A percentile compares a stretch with the other conserved stretches of the same genome.
These are phyloP conservation scores for Boleophthalmus pectinirostris DNA, from an alignment of 2,113 vertebrate genomes.

Conservation along the genomic window DNA sequence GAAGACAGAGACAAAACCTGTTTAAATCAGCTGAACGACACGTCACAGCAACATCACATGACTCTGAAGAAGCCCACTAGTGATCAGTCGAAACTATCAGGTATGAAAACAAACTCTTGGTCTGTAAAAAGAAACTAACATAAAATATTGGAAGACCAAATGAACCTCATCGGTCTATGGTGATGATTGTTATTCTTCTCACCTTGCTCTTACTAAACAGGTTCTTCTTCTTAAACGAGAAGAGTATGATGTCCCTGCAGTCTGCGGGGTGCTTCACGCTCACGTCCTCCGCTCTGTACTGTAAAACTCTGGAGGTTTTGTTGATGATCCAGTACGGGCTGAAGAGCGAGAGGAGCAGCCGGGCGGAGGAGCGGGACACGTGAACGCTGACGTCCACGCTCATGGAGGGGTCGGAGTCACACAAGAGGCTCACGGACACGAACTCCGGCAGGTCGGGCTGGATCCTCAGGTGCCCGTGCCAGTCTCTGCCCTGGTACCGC, in stretches of 20 bases:
- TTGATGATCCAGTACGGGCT: slow-evolving; percentile 98
- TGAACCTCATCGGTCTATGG: too few species aligned
- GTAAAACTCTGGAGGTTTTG: slow-evolving; percentile 91
- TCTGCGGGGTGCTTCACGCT: slow-evolving; percentile 91
- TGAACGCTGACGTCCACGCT: slow-evolving; percentile 84
- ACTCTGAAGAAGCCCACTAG: too few species aligned
- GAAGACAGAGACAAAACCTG: too few species aligned
- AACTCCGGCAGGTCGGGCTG: slow-evolving; percentile 81
- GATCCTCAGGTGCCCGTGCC: slow-evolving; percentile 85
- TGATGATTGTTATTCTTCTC: too few species aligned
- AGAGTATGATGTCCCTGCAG: slow-evolving; percentile 87
- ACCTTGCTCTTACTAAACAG: slow-evolving; percentile 97
- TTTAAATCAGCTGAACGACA: too few species aligned
- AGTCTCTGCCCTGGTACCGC: slow-evolving; percentile 90
- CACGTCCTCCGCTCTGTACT: slow-evolving; percentile 89
- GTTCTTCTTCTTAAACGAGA: slow-evolving; percentile 94
- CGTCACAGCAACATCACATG: too few species aligned
- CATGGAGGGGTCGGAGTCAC: slow-evolving; percentile 64
- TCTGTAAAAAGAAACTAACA: too few species aligned
- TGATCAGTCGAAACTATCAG: too few species aligned
- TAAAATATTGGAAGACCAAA: too few species aligned
- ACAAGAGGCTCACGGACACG: slow-evolving; percentile 80
- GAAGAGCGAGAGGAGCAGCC: slow-evolving; percentile 83
- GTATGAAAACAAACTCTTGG: too few species aligned
- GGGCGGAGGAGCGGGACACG: slow-evolving; percentile 53